phyloP scores from a whole-genome alignment of 2,888 invertebrate species.

The Alentia gelatinosa region DNA sequence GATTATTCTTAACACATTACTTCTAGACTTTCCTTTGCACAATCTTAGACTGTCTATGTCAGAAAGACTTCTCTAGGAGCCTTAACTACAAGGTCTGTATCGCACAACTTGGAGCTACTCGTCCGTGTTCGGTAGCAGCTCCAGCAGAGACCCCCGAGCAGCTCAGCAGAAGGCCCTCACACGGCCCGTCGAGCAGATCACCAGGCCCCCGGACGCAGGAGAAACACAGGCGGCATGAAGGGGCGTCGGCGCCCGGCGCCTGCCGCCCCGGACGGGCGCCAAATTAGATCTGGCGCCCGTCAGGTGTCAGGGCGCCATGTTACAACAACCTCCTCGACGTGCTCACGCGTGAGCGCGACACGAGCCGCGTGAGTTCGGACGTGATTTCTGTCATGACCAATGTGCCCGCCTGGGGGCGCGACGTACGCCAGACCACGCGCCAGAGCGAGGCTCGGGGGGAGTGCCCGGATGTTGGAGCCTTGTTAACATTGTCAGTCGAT shows the following conservation, averaged over 20 bases:
- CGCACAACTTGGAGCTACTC: too few species aligned
- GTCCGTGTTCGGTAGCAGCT: background rate
- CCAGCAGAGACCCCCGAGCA: background rate
- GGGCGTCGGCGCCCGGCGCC: background rate
- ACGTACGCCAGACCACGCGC: background rate
- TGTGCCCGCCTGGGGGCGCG: conserved; percentile 5
- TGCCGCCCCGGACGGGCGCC: background rate
- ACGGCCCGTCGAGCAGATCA: conserved; percentile 19
- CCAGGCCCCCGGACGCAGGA: background rate
- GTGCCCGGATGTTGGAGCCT: background rate
- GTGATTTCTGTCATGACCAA: conserved; percentile 34
- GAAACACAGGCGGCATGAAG: background rate
- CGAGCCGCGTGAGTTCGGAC: background rate
- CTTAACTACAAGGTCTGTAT: too few species aligned
- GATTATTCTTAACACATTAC: too few species aligned
- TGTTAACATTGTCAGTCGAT: too few species aligned
- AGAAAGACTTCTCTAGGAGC: too few species aligned
- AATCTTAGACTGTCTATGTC: too few species aligned
- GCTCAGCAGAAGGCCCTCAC: background rate
- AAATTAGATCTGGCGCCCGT: conserved; percentile 13
- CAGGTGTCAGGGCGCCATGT: background rate
- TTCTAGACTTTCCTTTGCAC: too few species aligned
- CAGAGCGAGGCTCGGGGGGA: background rate
- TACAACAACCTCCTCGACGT: background rate
- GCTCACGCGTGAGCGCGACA: conserved; percentile 20